These are phyloP conservation scores for Neoitamus cyanurus DNA, from an alignment of 2,888 invertebrate genomes.

Conservation along the genomic window DNA sequence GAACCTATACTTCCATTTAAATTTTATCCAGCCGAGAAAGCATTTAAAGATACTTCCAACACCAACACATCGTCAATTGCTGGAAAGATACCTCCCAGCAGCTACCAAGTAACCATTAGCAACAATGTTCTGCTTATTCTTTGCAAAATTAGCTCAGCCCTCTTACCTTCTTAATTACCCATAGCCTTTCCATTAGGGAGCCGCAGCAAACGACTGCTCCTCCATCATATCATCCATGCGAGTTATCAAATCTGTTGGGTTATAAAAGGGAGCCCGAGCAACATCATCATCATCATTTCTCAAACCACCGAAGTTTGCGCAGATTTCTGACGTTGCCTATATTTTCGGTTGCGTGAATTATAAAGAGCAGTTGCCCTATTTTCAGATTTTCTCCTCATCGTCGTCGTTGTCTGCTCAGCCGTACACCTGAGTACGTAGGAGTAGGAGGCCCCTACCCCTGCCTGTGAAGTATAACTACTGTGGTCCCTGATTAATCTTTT, in stretches of 20 bases:
- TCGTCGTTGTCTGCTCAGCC: background rate
- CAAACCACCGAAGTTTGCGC: background rate
- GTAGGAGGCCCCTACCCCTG: background rate
- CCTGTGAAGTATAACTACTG: background rate
- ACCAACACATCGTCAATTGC: background rate
- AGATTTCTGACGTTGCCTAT: background rate
- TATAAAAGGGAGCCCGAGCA: background rate
- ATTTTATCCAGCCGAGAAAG: no score
- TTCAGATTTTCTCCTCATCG: background rate
- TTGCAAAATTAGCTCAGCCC: background rate
- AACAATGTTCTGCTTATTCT: background rate
- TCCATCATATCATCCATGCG: background rate
- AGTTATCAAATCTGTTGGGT: background rate
- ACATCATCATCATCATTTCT: slow-evolving; percentile 16
- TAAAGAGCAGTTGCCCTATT: slow-evolving; percentile 27
- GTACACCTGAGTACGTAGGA: no score
- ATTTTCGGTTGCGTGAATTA: slow-evolving; percentile 17
- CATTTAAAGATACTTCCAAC: background rate
- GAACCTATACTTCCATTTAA: no score
- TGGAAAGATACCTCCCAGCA: no score
- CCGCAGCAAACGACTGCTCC: background rate
- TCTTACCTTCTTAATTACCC: background rate
- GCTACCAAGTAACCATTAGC: background rate
- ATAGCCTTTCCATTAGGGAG: background rate
- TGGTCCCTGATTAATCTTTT: slow-evolving; percentile 38